These are phyloP conservation scores for Adelosebastes latens DNA, from an alignment of 2,797 vertebrate genomes.

Conservation along the genomic window DNA sequence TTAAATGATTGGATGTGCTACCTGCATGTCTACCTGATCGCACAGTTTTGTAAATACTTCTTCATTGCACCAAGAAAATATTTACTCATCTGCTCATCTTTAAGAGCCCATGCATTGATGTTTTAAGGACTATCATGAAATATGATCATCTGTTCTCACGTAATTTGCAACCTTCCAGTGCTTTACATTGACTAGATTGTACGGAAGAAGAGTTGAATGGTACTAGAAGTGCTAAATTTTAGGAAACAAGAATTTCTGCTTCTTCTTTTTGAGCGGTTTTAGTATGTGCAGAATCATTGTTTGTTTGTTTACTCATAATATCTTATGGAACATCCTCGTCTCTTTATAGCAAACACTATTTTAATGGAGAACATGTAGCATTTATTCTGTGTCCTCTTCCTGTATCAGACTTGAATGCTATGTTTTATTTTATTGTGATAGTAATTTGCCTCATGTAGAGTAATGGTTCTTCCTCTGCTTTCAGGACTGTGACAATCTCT, in stretches of 20 bases:
- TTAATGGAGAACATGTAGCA: neutral
- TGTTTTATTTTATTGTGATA: neutral
- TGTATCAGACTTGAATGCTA: neutral
- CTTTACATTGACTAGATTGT: neutral
- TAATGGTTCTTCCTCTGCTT: neutral
- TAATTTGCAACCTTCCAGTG: neutral
- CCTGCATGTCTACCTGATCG: too few species aligned
- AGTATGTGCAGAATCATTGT: neutral
- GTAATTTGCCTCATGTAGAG: neutral
- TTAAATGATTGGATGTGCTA: too few species aligned
- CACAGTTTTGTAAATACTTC: neutral
- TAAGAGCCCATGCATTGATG: neutral
- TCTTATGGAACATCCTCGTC: neutral
- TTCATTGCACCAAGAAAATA: neutral
- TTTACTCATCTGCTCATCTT: neutral
- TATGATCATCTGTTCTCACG: neutral
- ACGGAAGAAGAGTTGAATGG: too few species aligned
- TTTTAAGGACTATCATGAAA: neutral
- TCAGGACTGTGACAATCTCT: conserved; percentile 99
- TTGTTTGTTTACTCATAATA: neutral
- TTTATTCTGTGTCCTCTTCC: neutral
- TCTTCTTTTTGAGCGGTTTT: neutral
- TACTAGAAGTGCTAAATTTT: neutral
- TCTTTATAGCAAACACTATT: neutral
- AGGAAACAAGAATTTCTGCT: neutral